Percentiles rank a stretch among this genome's conserved stretches.
phyloP scores from a whole-genome alignment of 2,888 invertebrate genomes.

The Euzophera pinguis region DNA sequence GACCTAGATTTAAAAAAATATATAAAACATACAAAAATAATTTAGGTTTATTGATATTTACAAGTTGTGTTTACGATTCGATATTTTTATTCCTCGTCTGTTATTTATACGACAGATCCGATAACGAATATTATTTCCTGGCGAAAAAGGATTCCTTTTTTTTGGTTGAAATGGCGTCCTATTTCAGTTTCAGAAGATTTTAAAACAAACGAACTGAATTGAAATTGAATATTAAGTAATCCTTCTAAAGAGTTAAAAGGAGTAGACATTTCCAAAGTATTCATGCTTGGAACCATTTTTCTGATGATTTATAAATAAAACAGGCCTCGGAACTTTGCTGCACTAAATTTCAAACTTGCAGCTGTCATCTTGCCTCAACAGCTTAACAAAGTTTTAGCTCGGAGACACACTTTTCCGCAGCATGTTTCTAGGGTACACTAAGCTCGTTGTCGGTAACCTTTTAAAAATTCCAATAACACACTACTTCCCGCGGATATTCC shows the following conservation, averaged over 20 bases:
- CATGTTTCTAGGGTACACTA: constrained; percentile 14
- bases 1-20: no score
- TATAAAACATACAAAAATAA: no score
- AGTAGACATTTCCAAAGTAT: not conserved
- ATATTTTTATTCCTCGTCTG: not conserved
- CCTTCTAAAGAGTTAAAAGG: not conserved
- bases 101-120: not conserved
- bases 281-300: not conserved
- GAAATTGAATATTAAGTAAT: not conserved
- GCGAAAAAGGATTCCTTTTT: not conserved
- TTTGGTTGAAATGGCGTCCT: not conserved
- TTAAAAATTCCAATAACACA: constrained; percentile 5
- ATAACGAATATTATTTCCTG: not conserved
- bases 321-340: not conserved
- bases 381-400: constrained; percentile 17
- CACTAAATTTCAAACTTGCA: constrained; percentile 2
- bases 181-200: not conserved
- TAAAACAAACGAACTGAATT: not conserved
- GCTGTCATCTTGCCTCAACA: constrained; percentile 4
- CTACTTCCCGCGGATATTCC: not conserved
- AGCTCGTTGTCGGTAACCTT: constrained; percentile 16
- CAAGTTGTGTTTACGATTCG: no score
- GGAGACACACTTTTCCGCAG: constrained; percentile 16
- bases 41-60: no score
- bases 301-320: constrained; percentile 5